These are phyloP conservation scores for Mycteria americana DNA, from an alignment of 2,797 vertebrate genomes.

Conservation along the genomic window DNA sequence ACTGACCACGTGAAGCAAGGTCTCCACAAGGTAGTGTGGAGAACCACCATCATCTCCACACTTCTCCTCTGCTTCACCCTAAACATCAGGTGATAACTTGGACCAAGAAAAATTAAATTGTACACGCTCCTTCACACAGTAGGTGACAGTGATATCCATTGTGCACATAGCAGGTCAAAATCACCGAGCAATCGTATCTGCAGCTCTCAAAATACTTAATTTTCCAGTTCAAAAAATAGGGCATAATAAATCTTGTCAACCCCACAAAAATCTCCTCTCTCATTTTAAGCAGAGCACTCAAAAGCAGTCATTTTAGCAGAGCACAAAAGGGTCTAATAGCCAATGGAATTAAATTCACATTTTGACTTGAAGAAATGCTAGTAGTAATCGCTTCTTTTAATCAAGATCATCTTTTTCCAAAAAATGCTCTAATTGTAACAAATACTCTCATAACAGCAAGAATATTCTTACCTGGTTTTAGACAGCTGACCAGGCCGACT, in stretches of 20 bases:
- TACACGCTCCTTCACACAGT: accelerated
- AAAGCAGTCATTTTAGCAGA: not conserved
- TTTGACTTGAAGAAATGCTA: not conserved
- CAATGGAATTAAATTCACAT: not conserved
- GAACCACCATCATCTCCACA: not conserved
- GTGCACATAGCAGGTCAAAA: not conserved
- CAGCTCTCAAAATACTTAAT: not conserved
- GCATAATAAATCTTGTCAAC: not conserved
- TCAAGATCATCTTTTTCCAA: not conserved
- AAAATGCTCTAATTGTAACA: not conserved
- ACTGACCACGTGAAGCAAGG: not conserved
- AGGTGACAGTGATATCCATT: not conserved
- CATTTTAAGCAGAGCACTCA: too few species aligned
- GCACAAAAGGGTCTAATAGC: not conserved
- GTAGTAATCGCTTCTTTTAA: not conserved
- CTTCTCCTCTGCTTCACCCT: not conserved
- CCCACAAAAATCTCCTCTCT: not conserved
- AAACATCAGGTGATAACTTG: not conserved
- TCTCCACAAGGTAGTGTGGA: not conserved
- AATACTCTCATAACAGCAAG: not conserved
- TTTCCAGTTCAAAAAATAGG: not conserved
- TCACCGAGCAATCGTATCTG: accelerated
- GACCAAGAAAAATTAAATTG: accelerated
- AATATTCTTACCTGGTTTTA: not conserved
- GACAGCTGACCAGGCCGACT: not conserved